Conservation (phyloP, 2,113 vertebrate species). For the Propithecus coquereli region DNA sequence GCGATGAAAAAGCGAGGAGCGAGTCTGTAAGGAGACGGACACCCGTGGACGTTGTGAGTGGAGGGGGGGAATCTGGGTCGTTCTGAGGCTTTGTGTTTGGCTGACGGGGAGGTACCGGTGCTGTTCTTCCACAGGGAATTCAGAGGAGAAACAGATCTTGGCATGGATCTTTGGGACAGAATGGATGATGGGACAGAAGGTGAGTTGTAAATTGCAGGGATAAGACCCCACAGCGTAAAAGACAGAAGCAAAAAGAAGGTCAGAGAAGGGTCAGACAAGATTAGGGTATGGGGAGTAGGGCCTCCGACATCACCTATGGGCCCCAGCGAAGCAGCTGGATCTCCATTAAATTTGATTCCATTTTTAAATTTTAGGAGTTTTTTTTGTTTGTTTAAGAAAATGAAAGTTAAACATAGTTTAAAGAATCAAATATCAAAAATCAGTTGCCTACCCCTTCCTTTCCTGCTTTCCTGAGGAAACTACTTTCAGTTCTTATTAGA, state of each 20-base stretch:
- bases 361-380: neutral
- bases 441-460: neutral
- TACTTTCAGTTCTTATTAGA: neutral
- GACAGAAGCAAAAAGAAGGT: neutral
- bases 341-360: neutral
- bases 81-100: neutral
- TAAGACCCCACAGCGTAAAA: neutral
- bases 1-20: neutral
- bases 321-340: neutral
- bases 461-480: neutral
- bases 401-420: neutral
- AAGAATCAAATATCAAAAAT: neutral
- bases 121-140: neutral
- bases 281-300: no score
- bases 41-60: accelerated
- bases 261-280: neutral
- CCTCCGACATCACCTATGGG: neutral
- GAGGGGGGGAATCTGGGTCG: neutral
- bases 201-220: neutral
- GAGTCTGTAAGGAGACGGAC: accelerated
- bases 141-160: neutral
- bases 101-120: neutral
- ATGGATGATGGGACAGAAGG: neutral
- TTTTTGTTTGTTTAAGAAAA: neutral
- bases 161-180: neutral